These are phyloP conservation scores for Capitella teleta DNA, from an alignment of 1,140 invertebrate genomes.

Conservation along the genomic window DNA sequence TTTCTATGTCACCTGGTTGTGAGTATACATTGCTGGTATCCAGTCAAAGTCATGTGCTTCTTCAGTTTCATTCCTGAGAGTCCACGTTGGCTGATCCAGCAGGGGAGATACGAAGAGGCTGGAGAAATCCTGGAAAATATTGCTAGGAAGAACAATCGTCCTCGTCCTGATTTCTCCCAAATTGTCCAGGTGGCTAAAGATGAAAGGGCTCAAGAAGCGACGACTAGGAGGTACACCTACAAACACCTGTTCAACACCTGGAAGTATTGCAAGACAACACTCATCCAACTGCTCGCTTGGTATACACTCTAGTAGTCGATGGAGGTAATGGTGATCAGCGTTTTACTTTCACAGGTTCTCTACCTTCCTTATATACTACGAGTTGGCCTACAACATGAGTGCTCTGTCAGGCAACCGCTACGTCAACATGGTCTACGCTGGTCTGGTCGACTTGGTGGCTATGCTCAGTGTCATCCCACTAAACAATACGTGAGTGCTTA, in stretches of 20 bases:
- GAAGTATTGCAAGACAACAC: constrained; percentile 15
- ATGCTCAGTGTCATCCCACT: constrained; percentile 25
- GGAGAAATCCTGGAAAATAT: constrained; percentile 11
- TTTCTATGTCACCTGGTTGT: background rate
- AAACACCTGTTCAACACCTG: constrained; percentile 23
- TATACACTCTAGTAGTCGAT: constrained; percentile 11
- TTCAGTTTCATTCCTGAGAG: constrained; percentile 15
- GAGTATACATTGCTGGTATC: background rate
- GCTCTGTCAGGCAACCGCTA: background rate
- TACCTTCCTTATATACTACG: background rate
- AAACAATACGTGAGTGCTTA: constrained; percentile 23
- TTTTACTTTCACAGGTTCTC: background rate
- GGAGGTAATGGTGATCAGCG: too few species aligned
- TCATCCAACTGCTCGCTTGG: constrained; percentile 29
- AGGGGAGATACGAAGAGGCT: constrained; percentile 13
- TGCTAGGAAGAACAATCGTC: constrained; percentile 11
- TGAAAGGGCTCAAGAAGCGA: background rate
- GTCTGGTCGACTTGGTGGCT: constrained; percentile 11
- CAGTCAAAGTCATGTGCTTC: background rate
- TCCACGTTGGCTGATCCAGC: constrained; percentile 14
- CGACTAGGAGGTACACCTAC: constrained; percentile 21
- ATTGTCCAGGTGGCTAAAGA: background rate
- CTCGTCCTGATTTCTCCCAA: background rate
- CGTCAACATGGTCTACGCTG: background rate
- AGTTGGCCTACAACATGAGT: background rate